phyloP scores from a whole-genome alignment of 1,140 invertebrate genomes.

The Macrosteles quadrilineatus region DNA sequence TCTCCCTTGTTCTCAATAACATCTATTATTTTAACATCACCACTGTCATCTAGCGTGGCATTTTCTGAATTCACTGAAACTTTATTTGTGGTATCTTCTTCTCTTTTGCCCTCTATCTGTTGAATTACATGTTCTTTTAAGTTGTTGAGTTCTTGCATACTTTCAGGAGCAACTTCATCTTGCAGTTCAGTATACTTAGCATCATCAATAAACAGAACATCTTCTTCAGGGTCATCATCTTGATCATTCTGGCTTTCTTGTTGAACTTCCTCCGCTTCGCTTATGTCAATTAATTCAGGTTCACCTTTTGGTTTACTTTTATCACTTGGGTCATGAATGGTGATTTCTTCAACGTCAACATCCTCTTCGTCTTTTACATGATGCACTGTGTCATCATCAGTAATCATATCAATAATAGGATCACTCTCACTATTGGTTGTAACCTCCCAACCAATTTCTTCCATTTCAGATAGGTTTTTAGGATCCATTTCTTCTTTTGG shows the following conservation, averaged over 20 bases:
- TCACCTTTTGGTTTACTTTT: background rate
- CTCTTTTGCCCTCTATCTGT: background rate
- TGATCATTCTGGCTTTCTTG: background rate
- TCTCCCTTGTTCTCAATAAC: background rate
- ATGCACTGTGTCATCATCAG: background rate
- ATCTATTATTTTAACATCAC: background rate
- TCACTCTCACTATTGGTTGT: background rate
- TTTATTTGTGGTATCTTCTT: no score
- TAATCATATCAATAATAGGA: background rate
- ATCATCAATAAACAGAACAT: slow-evolving; percentile 8
- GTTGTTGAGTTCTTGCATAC: background rate
- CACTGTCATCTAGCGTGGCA: background rate
- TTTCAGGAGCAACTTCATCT: background rate
- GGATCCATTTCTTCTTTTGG: background rate
- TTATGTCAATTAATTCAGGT: background rate
- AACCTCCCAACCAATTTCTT: background rate
- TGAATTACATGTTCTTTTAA: background rate
- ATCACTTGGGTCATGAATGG: background rate
- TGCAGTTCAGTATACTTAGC: background rate
- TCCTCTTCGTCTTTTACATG: slow-evolving; percentile 1
- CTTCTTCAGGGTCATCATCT: slow-evolving; percentile 10
- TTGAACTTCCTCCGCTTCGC: background rate
- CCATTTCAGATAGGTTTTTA: background rate
- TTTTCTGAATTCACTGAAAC: no score
- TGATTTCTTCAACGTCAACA: slow-evolving; percentile 6